Evolutionary conservation across 2,797 vertebrate species (phyloP).

Genomic region (Neoniphon sammara): DNA sequence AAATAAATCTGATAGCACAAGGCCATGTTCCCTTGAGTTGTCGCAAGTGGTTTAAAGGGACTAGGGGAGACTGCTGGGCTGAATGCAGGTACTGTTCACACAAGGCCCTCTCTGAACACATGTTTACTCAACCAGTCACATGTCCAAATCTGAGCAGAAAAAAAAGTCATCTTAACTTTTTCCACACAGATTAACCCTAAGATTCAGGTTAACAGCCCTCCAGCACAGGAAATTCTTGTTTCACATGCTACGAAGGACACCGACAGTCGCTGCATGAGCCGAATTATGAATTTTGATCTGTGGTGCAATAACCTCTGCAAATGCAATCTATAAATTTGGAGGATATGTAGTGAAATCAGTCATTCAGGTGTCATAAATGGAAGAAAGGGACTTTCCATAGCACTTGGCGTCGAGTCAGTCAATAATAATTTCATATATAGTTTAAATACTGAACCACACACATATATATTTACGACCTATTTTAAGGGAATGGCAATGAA

Average conservation of each 20-base stretch:
- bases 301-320: constrained; percentile 39
- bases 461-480: constrained; percentile 29
- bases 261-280: constrained; percentile 36
- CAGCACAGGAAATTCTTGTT: constrained; percentile 76
- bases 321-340: constrained; percentile 46
- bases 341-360: constrained; percentile 53
- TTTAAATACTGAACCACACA: constrained; percentile 45
- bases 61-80: constrained; percentile 61
- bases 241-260: constrained; percentile 61
- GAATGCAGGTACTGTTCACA: constrained; percentile 83
- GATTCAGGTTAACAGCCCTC: constrained; percentile 79
- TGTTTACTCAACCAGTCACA: constrained; percentile 81
- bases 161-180: constrained; percentile 73
- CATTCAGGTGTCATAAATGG: constrained; percentile 22
- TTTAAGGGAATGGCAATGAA: constrained; percentile 49
- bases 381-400: constrained; percentile 9
- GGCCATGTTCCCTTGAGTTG: constrained; percentile 33
- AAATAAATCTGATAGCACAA: constrained; percentile 33
- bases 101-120: constrained; percentile 68
- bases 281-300: constrained; percentile 58
- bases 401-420: constrained; percentile 47
- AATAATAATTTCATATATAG: constrained; percentile 21
- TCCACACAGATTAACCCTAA: constrained; percentile 81
- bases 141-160: constrained; percentile 70
- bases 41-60: constrained; percentile 64